These are phyloP conservation scores for Limnephilus rhombicus DNA, from an alignment of 2,888 invertebrate genomes.

Conservation along the genomic window DNA sequence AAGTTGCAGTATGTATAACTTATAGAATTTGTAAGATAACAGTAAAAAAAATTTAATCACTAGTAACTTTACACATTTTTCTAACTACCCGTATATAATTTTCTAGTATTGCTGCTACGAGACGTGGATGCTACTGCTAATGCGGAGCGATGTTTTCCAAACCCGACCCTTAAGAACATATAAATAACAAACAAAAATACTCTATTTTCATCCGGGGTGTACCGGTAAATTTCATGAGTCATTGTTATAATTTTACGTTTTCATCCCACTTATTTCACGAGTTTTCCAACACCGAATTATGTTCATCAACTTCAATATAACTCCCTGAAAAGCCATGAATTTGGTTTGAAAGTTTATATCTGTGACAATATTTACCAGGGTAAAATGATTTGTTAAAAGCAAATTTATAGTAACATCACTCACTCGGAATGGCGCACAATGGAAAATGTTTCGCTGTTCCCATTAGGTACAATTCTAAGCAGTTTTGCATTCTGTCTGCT, in stretches of 20 bases:
- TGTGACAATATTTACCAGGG: neutral
- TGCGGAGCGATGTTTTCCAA: no score
- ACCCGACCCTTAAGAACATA: no score
- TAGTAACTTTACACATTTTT: no score
- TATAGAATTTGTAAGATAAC: no score
- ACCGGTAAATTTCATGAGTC: neutral
- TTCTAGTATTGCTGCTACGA: no score
- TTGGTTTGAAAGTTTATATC: neutral
- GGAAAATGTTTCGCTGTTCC: neutral
- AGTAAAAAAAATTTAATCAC: no score
- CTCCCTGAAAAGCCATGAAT: neutral
- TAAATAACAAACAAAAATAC: neutral
- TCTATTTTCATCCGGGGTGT: neutral
- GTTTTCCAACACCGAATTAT: neutral
- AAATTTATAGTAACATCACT: neutral
- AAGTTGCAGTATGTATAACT: no score
- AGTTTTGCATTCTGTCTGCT: constrained; percentile 11
- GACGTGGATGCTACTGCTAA: no score
- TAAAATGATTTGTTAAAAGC: neutral
- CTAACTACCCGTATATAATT: no score
- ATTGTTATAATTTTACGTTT: neutral
- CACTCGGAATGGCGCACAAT: neutral
- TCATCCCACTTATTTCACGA: neutral
- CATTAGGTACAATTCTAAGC: constrained; percentile 9
- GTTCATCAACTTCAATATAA: neutral